A percentile compares a stretch with the other conserved stretches of the same genome.
Evolutionary conservation across 2,888 invertebrate species (phyloP).

Genomic region (Standfussiana lucernea): DNA sequence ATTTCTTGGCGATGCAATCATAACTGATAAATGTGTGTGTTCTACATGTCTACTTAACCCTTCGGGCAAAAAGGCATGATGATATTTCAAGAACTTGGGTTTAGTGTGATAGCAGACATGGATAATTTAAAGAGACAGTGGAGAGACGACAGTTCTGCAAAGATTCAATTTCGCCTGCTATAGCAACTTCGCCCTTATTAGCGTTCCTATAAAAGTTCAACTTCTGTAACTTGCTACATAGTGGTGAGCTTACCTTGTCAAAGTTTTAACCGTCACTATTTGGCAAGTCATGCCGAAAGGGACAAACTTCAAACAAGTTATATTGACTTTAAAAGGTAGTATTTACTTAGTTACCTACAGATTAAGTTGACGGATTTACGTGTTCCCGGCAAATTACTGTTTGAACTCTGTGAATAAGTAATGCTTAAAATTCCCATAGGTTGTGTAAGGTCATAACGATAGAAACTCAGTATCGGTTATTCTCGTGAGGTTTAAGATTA

Average conservation of each 20-base stretch:
- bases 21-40: background rate
- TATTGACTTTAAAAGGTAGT: slow-evolving; percentile 53
- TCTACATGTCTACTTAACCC: background rate
- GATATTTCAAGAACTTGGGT: background rate
- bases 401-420: slow-evolving; percentile 35
- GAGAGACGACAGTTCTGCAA: background rate
- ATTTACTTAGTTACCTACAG: slow-evolving; percentile 51
- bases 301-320: slow-evolving; percentile 44
- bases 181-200: background rate
- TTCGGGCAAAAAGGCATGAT: background rate
- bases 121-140: background rate
- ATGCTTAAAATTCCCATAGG: slow-evolving; percentile 7
- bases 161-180: background rate
- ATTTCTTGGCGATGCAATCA: too few relatives aligned
- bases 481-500: too few relatives aligned
- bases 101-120: background rate
- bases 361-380: slow-evolving; percentile 20
- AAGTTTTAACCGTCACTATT: slow-evolving; percentile 39
- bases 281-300: slow-evolving; percentile 38
- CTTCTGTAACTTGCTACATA: slow-evolving; percentile 7
- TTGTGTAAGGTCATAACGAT: background rate
- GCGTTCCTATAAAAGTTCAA: background rate
- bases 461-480: background rate
- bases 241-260: background rate
- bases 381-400: slow-evolving; percentile 16